A percentile compares a stretch with the other conserved stretches of the same genome.
Evolutionary conservation across 2,797 vertebrate genomes (phyloP).

Genomic region (Melanogrammus aeglefinus): DNA sequence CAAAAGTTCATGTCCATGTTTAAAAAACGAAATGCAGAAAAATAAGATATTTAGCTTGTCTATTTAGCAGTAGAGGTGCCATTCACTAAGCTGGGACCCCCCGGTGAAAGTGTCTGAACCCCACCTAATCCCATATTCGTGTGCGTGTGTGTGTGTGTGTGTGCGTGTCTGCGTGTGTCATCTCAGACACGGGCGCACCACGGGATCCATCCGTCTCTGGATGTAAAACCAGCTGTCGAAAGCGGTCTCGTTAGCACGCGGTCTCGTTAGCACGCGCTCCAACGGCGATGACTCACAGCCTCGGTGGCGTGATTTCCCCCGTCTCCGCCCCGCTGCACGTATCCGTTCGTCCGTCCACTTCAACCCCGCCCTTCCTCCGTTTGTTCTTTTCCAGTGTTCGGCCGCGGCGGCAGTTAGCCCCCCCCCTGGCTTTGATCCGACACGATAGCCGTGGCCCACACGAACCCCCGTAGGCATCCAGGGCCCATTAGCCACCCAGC

Average conservation of each 20-base stretch:
- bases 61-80: not conserved
- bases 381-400: conserved; percentile 44
- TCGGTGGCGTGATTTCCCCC: not conserved
- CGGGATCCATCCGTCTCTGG: not conserved
- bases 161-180: not conserved
- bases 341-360: not conserved
- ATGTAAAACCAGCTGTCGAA: not conserved
- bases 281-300: not conserved
- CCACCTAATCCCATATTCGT: not conserved
- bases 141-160: too few species aligned
- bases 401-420: not conserved
- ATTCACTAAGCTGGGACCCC: not conserved
- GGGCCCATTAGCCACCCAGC: conserved; percentile 61
- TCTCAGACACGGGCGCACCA: not conserved
- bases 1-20: not conserved
- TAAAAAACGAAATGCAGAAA: not conserved
- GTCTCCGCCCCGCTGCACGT: not conserved
- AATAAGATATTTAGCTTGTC: not conserved
- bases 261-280: not conserved
- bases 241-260: not conserved
- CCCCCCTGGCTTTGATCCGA: conserved; percentile 45
- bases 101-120: not conserved
- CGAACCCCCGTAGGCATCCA: conserved; percentile 56
- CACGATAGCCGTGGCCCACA: conserved; percentile 45
- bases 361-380: conserved; percentile 31